Percentiles rank a stretch among this genome's conserved stretches.
These are phyloP conservation scores for Pheosia gnoma DNA, from an alignment of 2,888 invertebrate species.

Conservation along the genomic window DNA sequence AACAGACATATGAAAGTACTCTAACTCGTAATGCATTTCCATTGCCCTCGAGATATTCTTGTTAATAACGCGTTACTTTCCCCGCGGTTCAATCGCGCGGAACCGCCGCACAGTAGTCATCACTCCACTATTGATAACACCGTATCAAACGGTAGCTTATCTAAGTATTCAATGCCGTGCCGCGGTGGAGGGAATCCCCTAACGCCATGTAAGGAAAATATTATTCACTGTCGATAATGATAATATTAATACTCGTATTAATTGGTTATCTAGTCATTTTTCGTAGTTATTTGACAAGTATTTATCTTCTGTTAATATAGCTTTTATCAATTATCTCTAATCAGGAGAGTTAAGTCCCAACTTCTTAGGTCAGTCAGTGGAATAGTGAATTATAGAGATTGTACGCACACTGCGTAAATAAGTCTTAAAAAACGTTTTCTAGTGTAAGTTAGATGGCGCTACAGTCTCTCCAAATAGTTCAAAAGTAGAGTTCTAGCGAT, in stretches of 20 bases:
- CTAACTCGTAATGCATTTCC: background rate
- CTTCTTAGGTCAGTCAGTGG: too few relatives aligned
- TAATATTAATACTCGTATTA: background rate
- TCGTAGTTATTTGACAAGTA: background rate
- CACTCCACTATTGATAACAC: background rate
- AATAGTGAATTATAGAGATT: too few relatives aligned
- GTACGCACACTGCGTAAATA: too few relatives aligned
- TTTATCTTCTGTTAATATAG: too few relatives aligned
- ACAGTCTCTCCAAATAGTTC: too few relatives aligned
- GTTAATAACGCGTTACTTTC: background rate
- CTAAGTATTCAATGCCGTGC: background rate
- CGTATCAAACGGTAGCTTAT: conserved; percentile 1
- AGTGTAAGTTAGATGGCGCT: too few relatives aligned
- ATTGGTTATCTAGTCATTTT: background rate
- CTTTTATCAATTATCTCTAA: too few relatives aligned
- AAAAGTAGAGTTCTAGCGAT: too few relatives aligned
- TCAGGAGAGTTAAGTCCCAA: too few relatives aligned
- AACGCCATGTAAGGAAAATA: background rate
- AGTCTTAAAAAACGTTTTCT: too few relatives aligned
- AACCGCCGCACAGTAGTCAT: background rate
- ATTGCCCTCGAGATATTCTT: background rate
- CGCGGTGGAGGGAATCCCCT: conserved; percentile 1
- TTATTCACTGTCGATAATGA: background rate
- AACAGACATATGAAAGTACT: too few relatives aligned
- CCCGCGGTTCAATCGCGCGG: background rate